Base-by-base conservation (phyloP, 2,888 invertebrate genomes). In the Drosophila ustulata region DNA sequence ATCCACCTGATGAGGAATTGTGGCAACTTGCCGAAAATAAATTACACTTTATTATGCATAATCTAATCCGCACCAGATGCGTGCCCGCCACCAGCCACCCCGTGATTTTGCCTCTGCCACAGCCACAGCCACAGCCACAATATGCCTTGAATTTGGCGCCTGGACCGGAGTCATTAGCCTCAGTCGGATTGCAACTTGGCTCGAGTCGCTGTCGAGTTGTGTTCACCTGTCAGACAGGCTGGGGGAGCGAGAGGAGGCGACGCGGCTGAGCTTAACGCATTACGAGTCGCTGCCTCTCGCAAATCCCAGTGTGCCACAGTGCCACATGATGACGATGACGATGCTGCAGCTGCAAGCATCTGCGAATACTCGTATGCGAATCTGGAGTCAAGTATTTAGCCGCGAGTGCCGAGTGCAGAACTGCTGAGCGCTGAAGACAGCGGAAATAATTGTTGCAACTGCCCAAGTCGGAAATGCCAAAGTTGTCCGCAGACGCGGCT, bases 11-110 rank as follows among this genome's bases (percentile, higher is more conserved):
- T 3, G 34, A 39, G 39, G 56, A 32, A 9, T 23, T 55, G 45
- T 8, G 41, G 41, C 47, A 47, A 65, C 50, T 75, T 80, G 65
- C 73, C 71, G 71, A 80, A 85, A 90, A 91, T 91, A 91, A 91
- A 91, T 91, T 91, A 91, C 90, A 91, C 89, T 91, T 89, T 90
- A 91, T 91, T 91, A 91, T 91, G 91, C 90, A 91, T 91, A 91
- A 91, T 91, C 91, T 91, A 91, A 91, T 91, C 89, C 91, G 82
- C 80, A 91, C 79, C 91, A 91, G 90, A 90, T 91, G 91, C 91
- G 89, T 50, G 75, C 66, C 78, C 57, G 55, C 58, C 9, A 18
- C 66, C 46, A 25, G 13, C 32, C 43, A 51, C 6, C 41, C 55
- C 30, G 34, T 80, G 71, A 72, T 71, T 77, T 18, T 18, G 18